phyloP scores from a whole-genome alignment of 2,113 vertebrate species.

The Speoplatyrhinus poulsoni region DNA sequence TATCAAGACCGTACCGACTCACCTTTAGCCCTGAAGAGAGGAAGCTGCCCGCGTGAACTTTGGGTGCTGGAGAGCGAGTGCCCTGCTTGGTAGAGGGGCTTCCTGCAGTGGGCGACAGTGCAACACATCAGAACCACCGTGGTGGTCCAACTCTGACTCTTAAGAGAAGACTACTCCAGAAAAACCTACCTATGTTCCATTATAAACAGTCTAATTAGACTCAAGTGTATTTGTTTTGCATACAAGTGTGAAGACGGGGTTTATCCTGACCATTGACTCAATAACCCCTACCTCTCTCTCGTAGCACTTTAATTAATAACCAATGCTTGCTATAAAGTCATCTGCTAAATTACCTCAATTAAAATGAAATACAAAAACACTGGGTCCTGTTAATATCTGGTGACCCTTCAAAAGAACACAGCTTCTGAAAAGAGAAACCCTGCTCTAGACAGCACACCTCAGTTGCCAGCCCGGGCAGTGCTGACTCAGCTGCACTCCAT shows the following conservation, averaged over 20 bases:
- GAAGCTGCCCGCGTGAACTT: constrained; percentile 89
- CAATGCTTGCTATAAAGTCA: background rate
- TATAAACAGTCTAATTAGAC: no score
- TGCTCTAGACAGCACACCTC: no score
- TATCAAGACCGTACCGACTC: constrained; percentile 43
- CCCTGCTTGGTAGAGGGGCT: constrained; percentile 91
- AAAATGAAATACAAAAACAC: background rate
- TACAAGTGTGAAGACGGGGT: no score
- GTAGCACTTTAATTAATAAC: background rate
- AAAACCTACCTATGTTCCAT: no score
- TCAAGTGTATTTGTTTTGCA: no score
- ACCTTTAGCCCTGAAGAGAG: constrained; percentile 93
- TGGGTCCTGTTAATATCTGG: background rate
- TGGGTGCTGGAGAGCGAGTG: constrained; percentile 87
- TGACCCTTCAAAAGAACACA: no score
- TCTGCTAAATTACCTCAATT: background rate
- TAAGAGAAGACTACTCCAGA: no score
- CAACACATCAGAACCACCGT: constrained; percentile 20
- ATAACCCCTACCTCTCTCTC: no score
- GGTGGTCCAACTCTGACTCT: background rate
- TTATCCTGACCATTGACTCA: background rate
- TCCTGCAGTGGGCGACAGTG: constrained; percentile 73
- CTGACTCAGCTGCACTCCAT: no score
- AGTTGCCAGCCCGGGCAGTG: no score
- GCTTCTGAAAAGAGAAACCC: no score